Conservation (phyloP, 2,113 vertebrate species). For the Chamaetylas fuelleborni region DNA sequence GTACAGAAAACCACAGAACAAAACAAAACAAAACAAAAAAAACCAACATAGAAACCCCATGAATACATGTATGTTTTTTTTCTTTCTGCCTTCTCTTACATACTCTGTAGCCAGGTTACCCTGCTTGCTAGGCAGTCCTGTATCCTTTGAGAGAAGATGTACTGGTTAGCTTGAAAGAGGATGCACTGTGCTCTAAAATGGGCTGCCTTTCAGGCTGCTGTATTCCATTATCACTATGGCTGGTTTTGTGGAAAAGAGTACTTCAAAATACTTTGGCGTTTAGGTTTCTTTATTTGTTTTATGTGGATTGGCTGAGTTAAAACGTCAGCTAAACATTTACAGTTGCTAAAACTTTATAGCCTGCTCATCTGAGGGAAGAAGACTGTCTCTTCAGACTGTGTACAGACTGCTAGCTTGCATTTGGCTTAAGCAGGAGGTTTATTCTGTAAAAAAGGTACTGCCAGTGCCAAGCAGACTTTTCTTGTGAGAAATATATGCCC, state of each 20-base stretch:
- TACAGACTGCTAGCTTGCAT: not conserved
- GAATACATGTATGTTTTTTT: not conserved
- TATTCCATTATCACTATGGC: not conserved
- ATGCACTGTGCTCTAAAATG: not conserved
- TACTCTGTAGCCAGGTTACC: not conserved
- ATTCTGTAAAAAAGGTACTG: not conserved
- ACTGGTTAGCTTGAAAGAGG: not conserved
- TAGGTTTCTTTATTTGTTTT: not conserved
- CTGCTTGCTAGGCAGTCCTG: not conserved
- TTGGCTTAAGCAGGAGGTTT: not conserved
- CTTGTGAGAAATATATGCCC: not conserved
- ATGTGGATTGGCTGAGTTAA: not conserved
- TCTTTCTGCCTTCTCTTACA: not conserved
- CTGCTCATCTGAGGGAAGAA: not conserved
- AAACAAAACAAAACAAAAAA: not conserved
- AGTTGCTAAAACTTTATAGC: conserved; percentile 6
- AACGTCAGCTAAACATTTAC: not conserved
- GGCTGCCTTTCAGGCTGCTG: not conserved
- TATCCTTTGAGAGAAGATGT: not conserved
- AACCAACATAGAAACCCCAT: not conserved
- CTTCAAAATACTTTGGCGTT: not conserved
- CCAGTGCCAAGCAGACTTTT: not conserved
- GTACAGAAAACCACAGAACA: not conserved
- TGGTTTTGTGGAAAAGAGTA: not conserved
- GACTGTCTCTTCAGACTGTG: not conserved